Evolutionary conservation across 2,888 invertebrate species (phyloP), one percentile per base, ranked within the genome.

Genomic region (Mantis religiosa): DNA sequence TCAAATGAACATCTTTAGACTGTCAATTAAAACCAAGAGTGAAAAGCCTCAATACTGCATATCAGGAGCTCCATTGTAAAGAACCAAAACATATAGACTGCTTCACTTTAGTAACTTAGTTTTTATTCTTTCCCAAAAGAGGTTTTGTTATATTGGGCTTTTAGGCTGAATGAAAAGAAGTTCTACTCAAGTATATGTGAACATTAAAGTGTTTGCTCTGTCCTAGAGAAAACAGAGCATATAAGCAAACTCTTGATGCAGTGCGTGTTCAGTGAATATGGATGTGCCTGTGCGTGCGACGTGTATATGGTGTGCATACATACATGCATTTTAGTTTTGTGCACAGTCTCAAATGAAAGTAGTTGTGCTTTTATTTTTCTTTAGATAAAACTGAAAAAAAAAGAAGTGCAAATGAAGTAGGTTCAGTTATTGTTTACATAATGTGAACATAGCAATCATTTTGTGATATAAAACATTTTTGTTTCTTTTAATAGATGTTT

Each of bases 391-490:
- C 28, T 82, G 15, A 54, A 82, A 30, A 15, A n/a, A n/a, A 82
- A 25, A 15, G 81, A 86, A 86, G 82, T 82, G 82, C 34, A 81
- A 34, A 28, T 82, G 34, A 87, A 41, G 54, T 87, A 82, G 81
- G 87, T 82, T 87, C 82, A 82, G 34, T 82, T 87, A 87, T 82
- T 47, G 82, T 82, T 86, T 41, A 47, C 27, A 28, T 86, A 87
- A 82, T 54, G 27, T 87, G 87, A 87, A 87, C 87, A 30, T 81
- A 82, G 87, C 87, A 87, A 87, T 87, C 82, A 82, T 87, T 82
- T 87, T 87, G 87, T 87, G 87, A 87, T 87, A 87, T 25, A 82
- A n/a, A 82, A 47, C 28, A n/a, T 6, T 85, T 85, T 85, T 85
- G 28, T 87, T 85, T 85, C 30, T 9, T 86, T 86, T 86, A 14